These are phyloP conservation scores for Drosophila monieri DNA, from an alignment of 2,888 invertebrate genomes.

Conservation along the genomic window DNA sequence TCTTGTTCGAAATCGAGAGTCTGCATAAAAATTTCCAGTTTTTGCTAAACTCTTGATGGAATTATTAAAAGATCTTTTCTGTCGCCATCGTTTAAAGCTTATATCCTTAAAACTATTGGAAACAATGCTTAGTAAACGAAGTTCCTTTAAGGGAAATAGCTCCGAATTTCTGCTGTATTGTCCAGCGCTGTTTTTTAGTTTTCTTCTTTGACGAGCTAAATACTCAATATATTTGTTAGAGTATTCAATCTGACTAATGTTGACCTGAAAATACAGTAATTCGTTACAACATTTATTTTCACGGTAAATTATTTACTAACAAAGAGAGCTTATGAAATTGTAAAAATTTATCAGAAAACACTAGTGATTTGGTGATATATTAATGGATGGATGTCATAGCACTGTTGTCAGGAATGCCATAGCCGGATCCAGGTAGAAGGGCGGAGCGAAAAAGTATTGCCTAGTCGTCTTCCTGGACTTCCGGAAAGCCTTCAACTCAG, in stretches of 20 bases:
- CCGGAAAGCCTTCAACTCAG: too few relatives aligned
- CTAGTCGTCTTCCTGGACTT: too few relatives aligned
- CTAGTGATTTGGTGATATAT: too few relatives aligned
- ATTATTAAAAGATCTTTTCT: slow-evolving; percentile 23
- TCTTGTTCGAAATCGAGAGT: background rate
- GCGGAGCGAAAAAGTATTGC: too few relatives aligned
- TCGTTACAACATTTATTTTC: background rate
- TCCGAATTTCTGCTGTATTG: slow-evolving; percentile 1
- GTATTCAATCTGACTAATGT: slow-evolving; percentile 88
- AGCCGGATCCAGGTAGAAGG: too few relatives aligned
- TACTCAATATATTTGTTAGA: slow-evolving; percentile 87
- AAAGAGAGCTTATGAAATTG: too few relatives aligned
- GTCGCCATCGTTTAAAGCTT: slow-evolving; percentile 38
- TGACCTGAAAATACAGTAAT: slow-evolving; percentile 85
- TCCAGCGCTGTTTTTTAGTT: background rate
- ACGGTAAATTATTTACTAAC: background rate
- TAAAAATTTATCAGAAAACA: too few relatives aligned
- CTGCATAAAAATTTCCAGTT: background rate
- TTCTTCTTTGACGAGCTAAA: slow-evolving; percentile 83
- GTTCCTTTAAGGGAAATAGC: slow-evolving; percentile 20
- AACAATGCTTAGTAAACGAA: slow-evolving; percentile 72
- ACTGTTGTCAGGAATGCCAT: too few relatives aligned
- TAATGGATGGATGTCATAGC: too few relatives aligned
- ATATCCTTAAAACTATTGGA: slow-evolving; percentile 62
- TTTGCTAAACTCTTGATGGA: background rate